These are phyloP conservation scores for Trimorus sp. DNA, from an alignment of 2,888 invertebrate genomes.

Conservation along the genomic window DNA sequence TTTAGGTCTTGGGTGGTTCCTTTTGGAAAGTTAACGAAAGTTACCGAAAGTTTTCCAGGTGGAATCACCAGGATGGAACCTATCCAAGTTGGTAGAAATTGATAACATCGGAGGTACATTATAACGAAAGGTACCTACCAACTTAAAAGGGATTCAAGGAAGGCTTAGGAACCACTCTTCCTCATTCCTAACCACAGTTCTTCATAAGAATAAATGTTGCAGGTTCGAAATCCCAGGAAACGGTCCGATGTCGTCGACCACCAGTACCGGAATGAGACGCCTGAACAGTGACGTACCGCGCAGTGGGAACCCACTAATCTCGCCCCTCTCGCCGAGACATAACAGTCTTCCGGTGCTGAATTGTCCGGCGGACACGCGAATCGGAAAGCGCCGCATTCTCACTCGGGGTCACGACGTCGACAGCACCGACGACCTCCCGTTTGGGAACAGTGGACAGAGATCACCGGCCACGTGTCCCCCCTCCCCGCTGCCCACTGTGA, in stretches of 20 bases:
- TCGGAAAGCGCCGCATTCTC: constrained; percentile 44
- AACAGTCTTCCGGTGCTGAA: constrained; percentile 85
- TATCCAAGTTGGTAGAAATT: no score
- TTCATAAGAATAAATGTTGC: not conserved
- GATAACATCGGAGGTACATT: no score
- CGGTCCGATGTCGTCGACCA: constrained; percentile 22
- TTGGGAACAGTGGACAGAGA: constrained; percentile 65
- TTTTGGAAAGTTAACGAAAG: no score
- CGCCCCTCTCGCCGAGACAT: constrained; percentile 85
- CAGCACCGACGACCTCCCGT: constrained; percentile 46
- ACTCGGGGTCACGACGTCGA: constrained; percentile 55
- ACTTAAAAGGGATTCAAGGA: no score
- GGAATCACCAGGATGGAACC: no score
- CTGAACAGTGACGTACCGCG: constrained; percentile 79
- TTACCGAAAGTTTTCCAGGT: no score
- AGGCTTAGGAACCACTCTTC: no score
- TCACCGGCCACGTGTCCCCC: constrained; percentile 76
- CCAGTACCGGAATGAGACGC: constrained; percentile 72
- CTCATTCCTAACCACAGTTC: no score
- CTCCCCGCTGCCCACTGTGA: constrained; percentile 82
- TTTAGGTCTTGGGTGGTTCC: no score
- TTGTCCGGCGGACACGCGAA: constrained; percentile 60
- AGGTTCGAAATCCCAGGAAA: constrained; percentile 47
- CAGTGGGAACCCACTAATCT: constrained; percentile 77
- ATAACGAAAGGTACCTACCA: no score